Base-by-base conservation (phyloP, 2,888 invertebrate species). In the Lomographa bimaculata region DNA sequence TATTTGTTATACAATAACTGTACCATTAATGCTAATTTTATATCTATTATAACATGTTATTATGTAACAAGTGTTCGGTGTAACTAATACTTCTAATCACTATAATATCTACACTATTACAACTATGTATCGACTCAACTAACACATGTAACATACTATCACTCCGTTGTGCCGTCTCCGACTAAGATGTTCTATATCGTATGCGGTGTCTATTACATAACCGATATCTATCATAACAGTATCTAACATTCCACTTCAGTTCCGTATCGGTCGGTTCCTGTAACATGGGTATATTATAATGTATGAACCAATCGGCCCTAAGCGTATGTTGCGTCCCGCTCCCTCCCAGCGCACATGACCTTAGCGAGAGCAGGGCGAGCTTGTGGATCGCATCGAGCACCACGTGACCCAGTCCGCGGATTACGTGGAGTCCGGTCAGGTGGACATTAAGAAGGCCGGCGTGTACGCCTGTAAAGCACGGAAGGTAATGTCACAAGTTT, bases 351-450 rank as follows among this genome's bases (percentile, higher is more conserved):
- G 79, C 72, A 70, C 64, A 59, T 60, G 58, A 66, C 78, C 75
- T 82, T 83, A 82, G 82, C 73, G 70, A 75, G 66, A 73, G 75
- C 91, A 98, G 97, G 98, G 97, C 76, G 97, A 97, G 90, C 94
- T 97, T 92, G 93, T 97, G 78, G 97, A 97, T 91, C 92, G 96
- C 83, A 96, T 98, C 89, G 97, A 98, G 91, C 95, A 95, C 91
- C 96, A 97, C 90, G 97, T 98, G 60, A 93, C 94, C 68, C 93
- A 94, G 82, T 94, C 97, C 57, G 93, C 93, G 60, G 95, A 96
- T 83, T 95, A 95, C 90, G 94, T 97, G 68, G 94, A 93, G 73
- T 90, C 92, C 55, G 97, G 96, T 63, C 94, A 93, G 65, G 91
- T 89, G 60, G 93, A 98, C 81, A 93, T 97, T 60, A 91, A 91